A percentile compares a stretch with the other conserved stretches of the same genome.
Conservation (phyloP, 2,797 vertebrate species). For the Lutjanus argentimaculatus region DNA sequence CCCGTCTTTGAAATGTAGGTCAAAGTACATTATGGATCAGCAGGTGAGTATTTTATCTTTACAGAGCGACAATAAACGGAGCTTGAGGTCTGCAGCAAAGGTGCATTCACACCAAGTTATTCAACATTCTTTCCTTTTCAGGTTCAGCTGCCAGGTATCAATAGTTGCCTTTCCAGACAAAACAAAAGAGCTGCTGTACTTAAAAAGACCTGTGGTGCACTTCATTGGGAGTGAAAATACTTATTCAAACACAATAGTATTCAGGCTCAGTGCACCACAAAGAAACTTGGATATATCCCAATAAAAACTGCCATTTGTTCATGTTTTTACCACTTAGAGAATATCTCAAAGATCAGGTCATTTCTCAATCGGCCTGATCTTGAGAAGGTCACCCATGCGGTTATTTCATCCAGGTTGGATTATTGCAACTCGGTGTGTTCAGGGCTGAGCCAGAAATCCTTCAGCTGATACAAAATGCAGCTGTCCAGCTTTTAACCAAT, state of each 20-base stretch:
- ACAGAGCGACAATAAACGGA: slow-evolving; percentile 6
- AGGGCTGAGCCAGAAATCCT: too few relatives aligned
- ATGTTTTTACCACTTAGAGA: too few relatives aligned
- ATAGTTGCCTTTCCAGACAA: neutral
- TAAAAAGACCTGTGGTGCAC: neutral
- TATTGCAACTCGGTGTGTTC: too few relatives aligned
- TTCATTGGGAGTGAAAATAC: neutral
- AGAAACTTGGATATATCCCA: neutral
- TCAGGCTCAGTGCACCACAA: neutral
- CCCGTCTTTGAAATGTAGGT: slow-evolving; percentile 9
- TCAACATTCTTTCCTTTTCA: slow-evolving; percentile 11
- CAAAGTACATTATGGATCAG: slow-evolving; percentile 13
- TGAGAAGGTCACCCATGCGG: too few relatives aligned
- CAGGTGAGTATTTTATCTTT: slow-evolving; percentile 21
- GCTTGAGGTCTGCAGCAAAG: slow-evolving; percentile 10
- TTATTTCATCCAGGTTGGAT: too few relatives aligned
- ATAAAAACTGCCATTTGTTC: neutral
- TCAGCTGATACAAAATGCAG: too few relatives aligned
- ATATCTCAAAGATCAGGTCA: too few relatives aligned
- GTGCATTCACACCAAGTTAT: slow-evolving; percentile 1
- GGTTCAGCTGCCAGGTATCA: neutral
- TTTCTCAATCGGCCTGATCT: too few relatives aligned
- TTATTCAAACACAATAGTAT: neutral
- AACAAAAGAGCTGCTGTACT: neutral
- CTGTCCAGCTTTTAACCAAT: too few relatives aligned